phyloP scores from a whole-genome alignment of 2,888 invertebrate species.

The Mylabris sibirica region DNA sequence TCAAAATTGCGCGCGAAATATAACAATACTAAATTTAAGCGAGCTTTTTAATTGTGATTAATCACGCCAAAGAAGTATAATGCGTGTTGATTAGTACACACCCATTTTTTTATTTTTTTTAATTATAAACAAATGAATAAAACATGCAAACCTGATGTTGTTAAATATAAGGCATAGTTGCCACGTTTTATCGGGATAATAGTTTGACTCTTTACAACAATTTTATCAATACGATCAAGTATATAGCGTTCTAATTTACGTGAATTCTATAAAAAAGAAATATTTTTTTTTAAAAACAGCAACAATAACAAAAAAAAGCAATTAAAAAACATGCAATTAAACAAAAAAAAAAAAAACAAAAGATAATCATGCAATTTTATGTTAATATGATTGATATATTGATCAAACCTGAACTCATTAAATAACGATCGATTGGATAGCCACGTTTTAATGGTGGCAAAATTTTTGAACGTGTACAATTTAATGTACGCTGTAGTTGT shows the following conservation, averaged over 20 bases:
- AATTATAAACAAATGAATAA: neutral
- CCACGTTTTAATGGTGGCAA: slow-evolving; percentile 85
- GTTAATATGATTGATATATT: neutral
- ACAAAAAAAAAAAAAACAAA: neutral
- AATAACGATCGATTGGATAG: slow-evolving; percentile 82
- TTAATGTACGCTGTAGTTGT: slow-evolving; percentile 74
- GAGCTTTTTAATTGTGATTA: no score
- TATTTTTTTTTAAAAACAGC: neutral
- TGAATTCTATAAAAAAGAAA: neutral
- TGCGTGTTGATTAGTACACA: no score
- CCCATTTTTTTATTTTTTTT: no score
- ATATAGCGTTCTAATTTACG: neutral
- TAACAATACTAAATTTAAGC: no score
- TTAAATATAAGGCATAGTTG: neutral
- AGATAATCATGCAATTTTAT: neutral
- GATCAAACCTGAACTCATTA: slow-evolving; percentile 83
- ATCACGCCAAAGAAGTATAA: no score
- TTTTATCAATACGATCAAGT: neutral
- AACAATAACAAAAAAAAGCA: slow-evolving; percentile 4
- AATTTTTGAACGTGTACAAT: slow-evolving; percentile 78
- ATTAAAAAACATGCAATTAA: slow-evolving; percentile 11
- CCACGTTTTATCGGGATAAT: neutral
- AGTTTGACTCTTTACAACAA: neutral
- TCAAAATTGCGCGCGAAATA: no score
- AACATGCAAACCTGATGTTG: neutral